Evolutionary conservation across 1,140 invertebrate species (phyloP).

Genomic region (Formica selysi): DNA sequence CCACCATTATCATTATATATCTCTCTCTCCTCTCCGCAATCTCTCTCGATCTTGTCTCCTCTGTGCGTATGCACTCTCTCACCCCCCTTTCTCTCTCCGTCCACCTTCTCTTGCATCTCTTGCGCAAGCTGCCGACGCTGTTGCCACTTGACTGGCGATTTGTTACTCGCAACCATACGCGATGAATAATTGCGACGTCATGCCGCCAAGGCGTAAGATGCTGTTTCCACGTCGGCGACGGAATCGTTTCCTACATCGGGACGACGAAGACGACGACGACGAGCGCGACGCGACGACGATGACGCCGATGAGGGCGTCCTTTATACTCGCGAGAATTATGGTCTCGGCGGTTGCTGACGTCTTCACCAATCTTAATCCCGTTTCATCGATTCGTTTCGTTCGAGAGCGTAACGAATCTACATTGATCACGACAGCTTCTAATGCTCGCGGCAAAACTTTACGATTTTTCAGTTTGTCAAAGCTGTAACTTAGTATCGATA

Average conservation of each 20-base stretch:
- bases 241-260: constrained; percentile 68
- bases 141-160: constrained; percentile 86
- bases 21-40: neutral
- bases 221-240: constrained; percentile 70
- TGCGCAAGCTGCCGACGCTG: constrained; percentile 81
- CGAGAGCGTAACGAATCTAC: neutral
- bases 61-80: constrained; percentile 34
- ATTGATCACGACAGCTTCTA: neutral
- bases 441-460: neutral
- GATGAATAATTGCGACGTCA: constrained; percentile 84
- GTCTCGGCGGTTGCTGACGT: constrained; percentile 2
- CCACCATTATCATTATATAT: constrained; percentile 57
- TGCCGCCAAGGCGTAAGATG: constrained; percentile 73
- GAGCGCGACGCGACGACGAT: constrained; percentile 35
- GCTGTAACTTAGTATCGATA: constrained; percentile 25
- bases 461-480: constrained; percentile 18
- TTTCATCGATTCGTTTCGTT: constrained; percentile 38
- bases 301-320: constrained; percentile 64
- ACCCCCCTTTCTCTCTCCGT: constrained; percentile 8
- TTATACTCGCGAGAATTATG: constrained; percentile 31
- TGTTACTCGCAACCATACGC: constrained; percentile 85
- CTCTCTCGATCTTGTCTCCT: constrained; percentile 37
- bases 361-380: constrained; percentile 45
- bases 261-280: constrained; percentile 12
- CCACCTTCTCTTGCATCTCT: constrained; percentile 56